Percentiles rank a stretch among this genome's conserved stretches.
phyloP scores from a whole-genome alignment of 2,888 invertebrate species.

The Athalia rosae region DNA sequence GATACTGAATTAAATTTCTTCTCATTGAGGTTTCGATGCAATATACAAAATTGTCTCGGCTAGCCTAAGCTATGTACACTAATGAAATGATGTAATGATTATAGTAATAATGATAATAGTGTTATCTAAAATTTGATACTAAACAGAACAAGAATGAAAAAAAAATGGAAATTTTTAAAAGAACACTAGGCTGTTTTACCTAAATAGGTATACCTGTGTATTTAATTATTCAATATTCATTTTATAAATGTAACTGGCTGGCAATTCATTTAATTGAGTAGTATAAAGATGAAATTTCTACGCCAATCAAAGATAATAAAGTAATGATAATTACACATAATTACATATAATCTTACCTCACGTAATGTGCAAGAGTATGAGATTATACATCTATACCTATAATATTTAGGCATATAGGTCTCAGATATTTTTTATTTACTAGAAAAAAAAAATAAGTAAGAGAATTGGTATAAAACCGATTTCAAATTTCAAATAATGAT shows the following conservation, averaged over 20 bases:
- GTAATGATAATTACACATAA: no score
- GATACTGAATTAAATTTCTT: conserved; percentile 33
- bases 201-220: conserved; percentile 14
- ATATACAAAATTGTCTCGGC: conserved; percentile 47
- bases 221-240: conserved; percentile 9
- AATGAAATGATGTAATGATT: conserved; percentile 32
- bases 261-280: conserved; percentile 20
- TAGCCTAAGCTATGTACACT: conserved; percentile 46
- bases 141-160: background rate
- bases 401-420: background rate
- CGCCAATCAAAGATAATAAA: background rate
- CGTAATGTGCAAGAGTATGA: no score
- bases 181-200: conserved; percentile 1
- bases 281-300: conserved; percentile 5
- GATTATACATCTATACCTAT: background rate
- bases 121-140: conserved; percentile 34
- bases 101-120: conserved; percentile 22
- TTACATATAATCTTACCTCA: no score
- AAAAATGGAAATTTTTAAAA: conserved; percentile 24
- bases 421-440: conserved; percentile 1
- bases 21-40: conserved; percentile 31
- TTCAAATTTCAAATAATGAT: background rate
- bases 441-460: conserved; percentile 1
- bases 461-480: background rate
- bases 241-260: conserved; percentile 43